phyloP scores from a whole-genome alignment of 1,140 invertebrate genomes.

The Drosophila suzukii region DNA sequence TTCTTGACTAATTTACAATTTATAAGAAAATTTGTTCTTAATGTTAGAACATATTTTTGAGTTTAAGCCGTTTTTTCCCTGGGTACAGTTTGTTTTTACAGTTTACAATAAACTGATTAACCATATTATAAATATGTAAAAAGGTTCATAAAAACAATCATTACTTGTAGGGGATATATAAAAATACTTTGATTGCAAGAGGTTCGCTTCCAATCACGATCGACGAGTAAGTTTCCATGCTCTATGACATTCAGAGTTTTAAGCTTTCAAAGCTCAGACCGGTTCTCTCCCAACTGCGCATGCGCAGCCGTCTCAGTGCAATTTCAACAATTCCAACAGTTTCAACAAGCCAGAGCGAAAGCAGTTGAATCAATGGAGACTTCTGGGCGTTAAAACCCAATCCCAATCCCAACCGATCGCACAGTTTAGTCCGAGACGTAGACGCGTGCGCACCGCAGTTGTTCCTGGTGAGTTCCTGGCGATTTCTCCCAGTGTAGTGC shows the following conservation, averaged over 20 bases:
- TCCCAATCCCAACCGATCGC: not conserved
- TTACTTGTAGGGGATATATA: too few relatives aligned
- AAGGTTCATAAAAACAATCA: too few relatives aligned
- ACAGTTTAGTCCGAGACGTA: slow-evolving; percentile 54
- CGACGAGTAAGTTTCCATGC: not conserved
- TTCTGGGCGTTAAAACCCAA: slow-evolving; percentile 29
- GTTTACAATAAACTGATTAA: too few relatives aligned
- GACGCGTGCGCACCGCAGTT: slow-evolving; percentile 57
- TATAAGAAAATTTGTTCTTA: too few relatives aligned
- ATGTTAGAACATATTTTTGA: too few relatives aligned
- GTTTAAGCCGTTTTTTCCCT: too few relatives aligned
- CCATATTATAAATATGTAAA: not conserved
- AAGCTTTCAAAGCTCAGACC: slow-evolving; percentile 42
- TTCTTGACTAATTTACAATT: too few relatives aligned
- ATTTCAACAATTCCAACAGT: slow-evolving; percentile 58
- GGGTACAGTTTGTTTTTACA: too few relatives aligned
- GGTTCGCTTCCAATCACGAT: not conserved
- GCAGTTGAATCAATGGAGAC: not conserved
- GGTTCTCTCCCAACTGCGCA: slow-evolving; percentile 55
- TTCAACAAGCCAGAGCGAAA: slow-evolving; percentile 41
- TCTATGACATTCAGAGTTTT: not conserved
- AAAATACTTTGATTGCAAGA: not conserved
- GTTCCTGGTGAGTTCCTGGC: slow-evolving; percentile 40
- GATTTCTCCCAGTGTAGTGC: slow-evolving; percentile 14
- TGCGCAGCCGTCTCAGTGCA: slow-evolving; percentile 60